These are phyloP conservation scores for Anseranas semipalmata DNA, from an alignment of 2,113 vertebrate species.

Conservation along the genomic window DNA sequence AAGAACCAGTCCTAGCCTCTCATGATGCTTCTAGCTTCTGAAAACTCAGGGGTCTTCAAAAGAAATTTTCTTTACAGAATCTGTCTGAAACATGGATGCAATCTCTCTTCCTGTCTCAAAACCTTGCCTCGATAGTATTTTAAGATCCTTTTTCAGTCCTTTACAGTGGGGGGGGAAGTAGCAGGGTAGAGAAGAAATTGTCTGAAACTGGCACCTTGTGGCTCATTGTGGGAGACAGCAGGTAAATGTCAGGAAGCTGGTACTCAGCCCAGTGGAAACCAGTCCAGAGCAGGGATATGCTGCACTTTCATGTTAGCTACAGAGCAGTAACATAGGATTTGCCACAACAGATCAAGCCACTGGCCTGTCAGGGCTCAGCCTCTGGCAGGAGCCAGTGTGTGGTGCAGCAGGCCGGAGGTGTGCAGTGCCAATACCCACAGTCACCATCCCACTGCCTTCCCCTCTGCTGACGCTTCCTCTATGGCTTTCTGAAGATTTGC, in stretches of 20 bases:
- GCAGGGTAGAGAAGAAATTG: neutral
- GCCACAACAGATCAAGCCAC: neutral
- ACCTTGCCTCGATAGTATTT: neutral
- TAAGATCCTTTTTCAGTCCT: neutral
- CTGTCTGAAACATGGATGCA: neutral
- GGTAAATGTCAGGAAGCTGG: neutral
- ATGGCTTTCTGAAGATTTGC: neutral
- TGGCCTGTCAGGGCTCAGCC: fast-evolving
- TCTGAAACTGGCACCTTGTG: neutral
- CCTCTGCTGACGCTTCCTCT: neutral
- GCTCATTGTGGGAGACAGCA: neutral
- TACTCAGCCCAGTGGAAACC: neutral
- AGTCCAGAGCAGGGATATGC: neutral
- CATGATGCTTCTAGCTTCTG: neutral
- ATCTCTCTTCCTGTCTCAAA: neutral
- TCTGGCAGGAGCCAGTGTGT: fast-evolving
- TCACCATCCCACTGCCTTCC: neutral
- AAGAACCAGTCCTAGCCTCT: neutral
- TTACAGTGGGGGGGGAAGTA: neutral
- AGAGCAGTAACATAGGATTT: neutral
- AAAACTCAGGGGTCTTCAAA: neutral
- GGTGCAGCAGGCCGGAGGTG: fast-evolving
- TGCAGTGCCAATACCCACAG: neutral
- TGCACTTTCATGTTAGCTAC: neutral
- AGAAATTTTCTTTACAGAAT: neutral